These are phyloP conservation scores for Orchestes rusci DNA, from an alignment of 2,888 invertebrate species.

Conservation along the genomic window DNA sequence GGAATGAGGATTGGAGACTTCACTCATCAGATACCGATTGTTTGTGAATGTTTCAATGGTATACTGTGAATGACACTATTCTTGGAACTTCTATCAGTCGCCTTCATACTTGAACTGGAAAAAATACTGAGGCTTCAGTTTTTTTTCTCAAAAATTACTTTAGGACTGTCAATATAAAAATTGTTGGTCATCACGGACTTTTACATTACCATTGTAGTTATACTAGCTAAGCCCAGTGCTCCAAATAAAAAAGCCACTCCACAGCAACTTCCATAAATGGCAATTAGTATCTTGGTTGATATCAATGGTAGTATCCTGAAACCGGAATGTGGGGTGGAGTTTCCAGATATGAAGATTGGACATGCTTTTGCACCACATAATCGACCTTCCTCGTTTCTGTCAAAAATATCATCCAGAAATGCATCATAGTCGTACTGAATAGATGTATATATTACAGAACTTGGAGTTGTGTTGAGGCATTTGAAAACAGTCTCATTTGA, in stretches of 20 bases:
- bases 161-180: too few species aligned
- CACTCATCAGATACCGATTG: too few species aligned
- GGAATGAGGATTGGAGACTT: too few species aligned
- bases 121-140: too few species aligned
- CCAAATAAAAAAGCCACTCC: slow-evolving; percentile 41
- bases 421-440: slow-evolving; percentile 33
- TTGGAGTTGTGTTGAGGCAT: slow-evolving; percentile 10
- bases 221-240: slow-evolving; percentile 45
- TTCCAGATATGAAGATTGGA: slow-evolving; percentile 37
- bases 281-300: slow-evolving; percentile 41
- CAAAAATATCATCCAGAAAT: slow-evolving; percentile 47
- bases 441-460: slow-evolving; percentile 17
- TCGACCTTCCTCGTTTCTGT: slow-evolving; percentile 49
- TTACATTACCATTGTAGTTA: slow-evolving; percentile 49
- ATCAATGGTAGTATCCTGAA: slow-evolving; percentile 37
- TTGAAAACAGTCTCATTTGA: slow-evolving; percentile 11
- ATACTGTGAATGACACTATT: too few species aligned
- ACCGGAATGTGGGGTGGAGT: slow-evolving; percentile 24
- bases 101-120: too few species aligned
- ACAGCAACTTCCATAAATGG: slow-evolving; percentile 42
- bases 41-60: too few species aligned
- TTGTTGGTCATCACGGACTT: too few species aligned
- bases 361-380: slow-evolving; percentile 55
- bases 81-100: too few species aligned
- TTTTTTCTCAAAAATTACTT: too few species aligned